These are phyloP conservation scores for Cerastoderma edule DNA, from an alignment of 2,888 invertebrate species.

Conservation along the genomic window DNA sequence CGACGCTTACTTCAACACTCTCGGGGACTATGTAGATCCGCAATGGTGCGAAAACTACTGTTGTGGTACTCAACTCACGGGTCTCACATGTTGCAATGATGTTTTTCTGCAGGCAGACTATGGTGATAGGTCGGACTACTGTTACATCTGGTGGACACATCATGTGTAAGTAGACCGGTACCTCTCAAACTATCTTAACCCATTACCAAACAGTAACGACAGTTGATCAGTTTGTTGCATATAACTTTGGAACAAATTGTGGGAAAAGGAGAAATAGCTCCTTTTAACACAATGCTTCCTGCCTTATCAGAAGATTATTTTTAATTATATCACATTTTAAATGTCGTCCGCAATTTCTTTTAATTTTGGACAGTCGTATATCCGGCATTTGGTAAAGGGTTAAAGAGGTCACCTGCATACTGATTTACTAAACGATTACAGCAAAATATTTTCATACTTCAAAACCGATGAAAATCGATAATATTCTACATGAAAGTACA, in stretches of 20 bases:
- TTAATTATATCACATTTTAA: not conserved
- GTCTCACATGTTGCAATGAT: conserved; percentile 34
- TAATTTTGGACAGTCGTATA: no score
- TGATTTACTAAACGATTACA: no score
- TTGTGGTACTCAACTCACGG: conserved; percentile 17
- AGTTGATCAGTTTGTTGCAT: no score
- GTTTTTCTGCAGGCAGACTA: conserved; percentile 19
- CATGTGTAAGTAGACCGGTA: conserved; percentile 2
- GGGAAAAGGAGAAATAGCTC: not conserved
- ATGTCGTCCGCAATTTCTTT: not conserved
- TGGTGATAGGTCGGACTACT: conserved; percentile 18
- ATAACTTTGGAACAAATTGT: no score
- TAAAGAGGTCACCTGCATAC: no score
- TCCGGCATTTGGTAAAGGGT: no score
- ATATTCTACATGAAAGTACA: no score
- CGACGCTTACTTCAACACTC: conserved; percentile 20
- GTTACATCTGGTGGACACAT: conserved; percentile 7
- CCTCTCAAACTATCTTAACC: no score
- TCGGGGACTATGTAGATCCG: conserved; percentile 4
- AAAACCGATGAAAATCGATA: no score
- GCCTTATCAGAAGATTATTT: not conserved
- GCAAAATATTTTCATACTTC: no score
- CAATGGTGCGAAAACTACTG: conserved; percentile 43
- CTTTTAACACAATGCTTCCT: not conserved
- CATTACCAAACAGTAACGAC: no score